phyloP scores from a whole-genome alignment of 2,888 invertebrate species.

The Trachelus tabidus region DNA sequence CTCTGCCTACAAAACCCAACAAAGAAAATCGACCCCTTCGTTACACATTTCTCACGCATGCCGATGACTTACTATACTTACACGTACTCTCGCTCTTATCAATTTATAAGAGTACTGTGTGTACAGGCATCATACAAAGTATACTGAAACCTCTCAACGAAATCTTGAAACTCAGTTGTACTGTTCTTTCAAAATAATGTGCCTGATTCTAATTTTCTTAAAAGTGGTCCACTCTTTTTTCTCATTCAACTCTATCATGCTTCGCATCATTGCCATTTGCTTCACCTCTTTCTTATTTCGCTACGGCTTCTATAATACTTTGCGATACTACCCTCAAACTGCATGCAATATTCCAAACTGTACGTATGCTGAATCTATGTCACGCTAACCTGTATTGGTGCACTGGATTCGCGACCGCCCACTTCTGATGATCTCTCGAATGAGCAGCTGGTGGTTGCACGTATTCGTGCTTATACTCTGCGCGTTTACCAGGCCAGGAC shows the following conservation, averaged over 20 bases:
- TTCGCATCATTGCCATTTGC: neutral
- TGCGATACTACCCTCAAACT: conserved; percentile 7
- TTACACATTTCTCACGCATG: conserved; percentile 40
- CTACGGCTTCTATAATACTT: neutral
- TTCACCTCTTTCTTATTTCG: neutral
- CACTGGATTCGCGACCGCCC: conserved; percentile 69
- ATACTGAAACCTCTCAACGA: neutral
- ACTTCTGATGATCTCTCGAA: conserved; percentile 70
- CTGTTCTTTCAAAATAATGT: neutral
- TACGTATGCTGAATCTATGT: conserved; percentile 36
- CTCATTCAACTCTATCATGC: neutral
- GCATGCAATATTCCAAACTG: neutral
- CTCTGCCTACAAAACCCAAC: conserved; percentile 58
- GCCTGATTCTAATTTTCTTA: neutral
- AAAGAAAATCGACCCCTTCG: conserved; percentile 38
- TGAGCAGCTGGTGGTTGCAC: conserved; percentile 73
- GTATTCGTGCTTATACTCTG: conserved; percentile 70
- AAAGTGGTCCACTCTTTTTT: neutral
- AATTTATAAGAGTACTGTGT: neutral
- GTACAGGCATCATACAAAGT: neutral
- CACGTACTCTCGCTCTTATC: neutral
- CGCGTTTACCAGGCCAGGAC: conserved; percentile 68
- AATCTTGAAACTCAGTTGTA: neutral
- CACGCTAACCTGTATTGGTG: conserved; percentile 64
- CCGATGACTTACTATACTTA: neutral